Base-by-base conservation (phyloP, 2,113 vertebrate genomes). In the Bagarius yarrelli region DNA sequence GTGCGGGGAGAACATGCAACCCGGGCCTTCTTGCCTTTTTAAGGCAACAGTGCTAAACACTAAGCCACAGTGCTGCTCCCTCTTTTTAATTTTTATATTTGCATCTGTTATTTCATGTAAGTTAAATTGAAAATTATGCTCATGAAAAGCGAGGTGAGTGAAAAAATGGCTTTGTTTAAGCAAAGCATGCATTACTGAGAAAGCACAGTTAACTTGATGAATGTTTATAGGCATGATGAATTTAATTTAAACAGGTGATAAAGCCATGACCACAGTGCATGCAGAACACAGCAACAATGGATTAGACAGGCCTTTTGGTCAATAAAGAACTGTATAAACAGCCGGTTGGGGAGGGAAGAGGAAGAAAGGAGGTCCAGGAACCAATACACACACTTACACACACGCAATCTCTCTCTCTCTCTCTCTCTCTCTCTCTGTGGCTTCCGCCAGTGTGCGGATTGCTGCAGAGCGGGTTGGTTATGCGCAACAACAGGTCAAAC, bases 401-500 rank as follows among this genome's bases (percentile, higher is more conserved):
- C 78, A 19, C 66, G 16, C 78, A 32, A 23, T 18, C 61, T 19
- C 61, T 9, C 61, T 64, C 32, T 66, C 63, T 40, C 63, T 36
- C 64, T 44, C 64, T 36, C 64, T 23, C 36, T 55, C 53, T 55
- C 53, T 55, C 53, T 55, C 67, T 50, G n/a, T 50, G 4, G 76
- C 70, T 40, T 27, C 23, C 50, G 40, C 72, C 63, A 34, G 79
- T 50, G 76, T 64, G 76, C 85, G 80, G 87, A 90, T 84, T 85
- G 87, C 91, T 91, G 92, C 91, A 92, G 83, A 83, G 87, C 76
- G 73, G 88, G 89, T 89, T 91, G 91, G 87, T 91, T 85, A 87
- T 88, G 85, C 90, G 83, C 90, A 89, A 57, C 90, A 90, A 40
- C 32, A 44, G 63, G 57, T 81, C 66, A 78, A 57, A 77, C 36